phyloP scores from a whole-genome alignment of 2,888 invertebrate species.

The Linnaemya vulpina region DNA sequence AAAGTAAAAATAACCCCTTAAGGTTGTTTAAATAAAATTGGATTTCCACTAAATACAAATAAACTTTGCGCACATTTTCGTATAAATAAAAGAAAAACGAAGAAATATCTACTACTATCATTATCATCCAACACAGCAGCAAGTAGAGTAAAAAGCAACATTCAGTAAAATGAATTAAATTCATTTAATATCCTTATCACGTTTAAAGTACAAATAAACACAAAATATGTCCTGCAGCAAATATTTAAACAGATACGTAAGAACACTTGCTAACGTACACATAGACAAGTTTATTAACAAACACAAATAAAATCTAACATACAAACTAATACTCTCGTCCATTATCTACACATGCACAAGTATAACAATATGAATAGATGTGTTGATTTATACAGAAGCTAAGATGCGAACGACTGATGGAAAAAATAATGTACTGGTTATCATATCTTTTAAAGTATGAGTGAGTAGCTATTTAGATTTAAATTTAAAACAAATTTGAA shows the following conservation, averaged over 20 bases:
- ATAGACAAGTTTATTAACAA: conserved; percentile 9
- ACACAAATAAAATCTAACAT: neutral
- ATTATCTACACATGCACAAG: neutral
- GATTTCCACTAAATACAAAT: conserved; percentile 37
- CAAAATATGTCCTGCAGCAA: conserved; percentile 67
- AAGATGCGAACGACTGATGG: neutral
- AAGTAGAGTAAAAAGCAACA: conserved; percentile 16
- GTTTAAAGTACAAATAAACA: conserved; percentile 67
- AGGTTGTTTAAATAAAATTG: conserved; percentile 36
- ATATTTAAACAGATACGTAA: conserved; percentile 49
- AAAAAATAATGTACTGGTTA: conserved; percentile 30
- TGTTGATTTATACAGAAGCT: neutral
- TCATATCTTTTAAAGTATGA: conserved; percentile 1
- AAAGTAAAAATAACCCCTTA: neutral
- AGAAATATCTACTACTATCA: conserved; percentile 2
- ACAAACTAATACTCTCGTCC: neutral
- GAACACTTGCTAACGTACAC: neutral
- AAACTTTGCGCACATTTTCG: conserved; percentile 6
- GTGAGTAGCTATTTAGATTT: conserved; percentile 12
- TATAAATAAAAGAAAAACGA: neutral
- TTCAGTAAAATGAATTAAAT: conserved; percentile 45
- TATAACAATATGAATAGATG: too few relatives aligned
- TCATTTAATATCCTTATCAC: conserved; percentile 64
- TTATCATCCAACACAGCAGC: conserved; percentile 9
- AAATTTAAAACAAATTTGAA: conserved; percentile 40